These are phyloP conservation scores for Drosophila acutilabella DNA, from an alignment of 2,888 invertebrate species.

Conservation along the genomic window DNA sequence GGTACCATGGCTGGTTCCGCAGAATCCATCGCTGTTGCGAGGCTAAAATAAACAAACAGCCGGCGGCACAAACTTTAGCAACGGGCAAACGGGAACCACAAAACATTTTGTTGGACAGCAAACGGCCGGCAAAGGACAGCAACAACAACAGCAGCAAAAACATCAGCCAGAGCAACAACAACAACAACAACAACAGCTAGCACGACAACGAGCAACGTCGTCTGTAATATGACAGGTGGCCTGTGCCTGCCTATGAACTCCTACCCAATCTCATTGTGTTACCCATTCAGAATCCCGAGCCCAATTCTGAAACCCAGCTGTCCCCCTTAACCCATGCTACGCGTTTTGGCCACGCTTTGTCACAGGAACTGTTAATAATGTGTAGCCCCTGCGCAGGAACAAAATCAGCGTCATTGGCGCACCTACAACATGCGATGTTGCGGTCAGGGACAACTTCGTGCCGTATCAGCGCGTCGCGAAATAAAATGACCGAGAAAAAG, in stretches of 20 bases:
- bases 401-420: conserved; percentile 83
- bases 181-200: conserved; percentile 18
- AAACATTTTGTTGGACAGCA: conserved; percentile 80
- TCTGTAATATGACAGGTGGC: conserved; percentile 73
- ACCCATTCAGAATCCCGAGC: background rate
- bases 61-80: conserved; percentile 67
- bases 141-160: conserved; percentile 21
- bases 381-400: conserved; percentile 70
- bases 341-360: conserved; percentile 60
- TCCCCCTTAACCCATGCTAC: conserved; percentile 13
- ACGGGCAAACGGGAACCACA: conserved; percentile 73
- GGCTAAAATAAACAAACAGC: conserved; percentile 71
- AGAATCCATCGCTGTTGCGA: conserved; percentile 40
- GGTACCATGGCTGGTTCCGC: conserved; percentile 10
- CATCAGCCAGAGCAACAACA: conserved; percentile 27
- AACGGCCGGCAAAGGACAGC: conserved; percentile 71
- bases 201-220: conserved; percentile 28
- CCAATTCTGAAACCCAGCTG: background rate
- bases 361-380: conserved; percentile 82
- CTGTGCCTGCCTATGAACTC: conserved; percentile 2
- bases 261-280: background rate
- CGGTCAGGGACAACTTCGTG: conserved; percentile 80
- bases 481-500: conserved; percentile 60
- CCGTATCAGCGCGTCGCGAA: conserved; percentile 74
- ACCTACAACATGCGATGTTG: conserved; percentile 83